These are phyloP conservation scores for Nothoprocta perdicaria DNA, from an alignment of 2,113 vertebrate species.

Conservation along the genomic window DNA sequence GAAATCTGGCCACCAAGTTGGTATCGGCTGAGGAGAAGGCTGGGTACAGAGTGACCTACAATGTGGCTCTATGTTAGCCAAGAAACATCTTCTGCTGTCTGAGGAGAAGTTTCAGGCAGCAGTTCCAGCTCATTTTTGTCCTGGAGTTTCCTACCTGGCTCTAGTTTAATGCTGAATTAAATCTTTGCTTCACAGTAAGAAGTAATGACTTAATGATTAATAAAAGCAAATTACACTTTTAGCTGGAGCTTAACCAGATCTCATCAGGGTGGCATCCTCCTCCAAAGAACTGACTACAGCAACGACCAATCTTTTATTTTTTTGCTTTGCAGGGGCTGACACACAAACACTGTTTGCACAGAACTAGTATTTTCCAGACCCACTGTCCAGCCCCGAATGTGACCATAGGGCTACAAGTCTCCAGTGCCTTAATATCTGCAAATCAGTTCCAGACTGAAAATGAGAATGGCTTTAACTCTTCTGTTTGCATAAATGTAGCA, in stretches of 20 bases:
- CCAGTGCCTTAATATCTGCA: not conserved
- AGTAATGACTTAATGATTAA: not conserved
- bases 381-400: not conserved
- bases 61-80: not conserved
- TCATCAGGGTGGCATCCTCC: not conserved
- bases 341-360: not conserved
- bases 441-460: not conserved
- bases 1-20: not conserved
- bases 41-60: not conserved
- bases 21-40: no score
- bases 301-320: not conserved
- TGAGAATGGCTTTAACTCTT: not conserved
- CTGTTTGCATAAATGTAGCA: not conserved
- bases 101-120: not conserved
- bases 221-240: not conserved
- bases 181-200: not conserved
- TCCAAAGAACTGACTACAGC: not conserved
- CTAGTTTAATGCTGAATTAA: not conserved
- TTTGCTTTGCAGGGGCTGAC: not conserved
- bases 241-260: not conserved
- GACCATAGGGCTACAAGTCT: not conserved
- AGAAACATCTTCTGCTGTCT: not conserved
- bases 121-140: not conserved
- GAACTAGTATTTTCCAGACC: rapidly evolving
- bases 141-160: not conserved